Base-by-base conservation (phyloP, 2,888 invertebrate species). In the Podotricha telesiphe region DNA sequence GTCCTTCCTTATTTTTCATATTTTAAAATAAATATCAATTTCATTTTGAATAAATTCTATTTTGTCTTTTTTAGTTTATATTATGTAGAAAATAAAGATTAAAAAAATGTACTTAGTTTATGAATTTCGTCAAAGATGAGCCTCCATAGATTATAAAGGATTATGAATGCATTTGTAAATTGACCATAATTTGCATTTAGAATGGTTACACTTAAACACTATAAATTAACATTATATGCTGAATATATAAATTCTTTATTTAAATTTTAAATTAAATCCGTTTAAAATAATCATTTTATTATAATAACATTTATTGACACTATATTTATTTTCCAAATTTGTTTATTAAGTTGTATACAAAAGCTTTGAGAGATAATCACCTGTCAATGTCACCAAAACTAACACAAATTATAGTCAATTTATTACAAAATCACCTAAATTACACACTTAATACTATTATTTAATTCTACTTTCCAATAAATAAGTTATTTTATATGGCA, bases 401-500 rank as follows among this genome's bases (percentile, higher is more conserved):
- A 22, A 45, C 19, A 42, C 8, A 8, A 20, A n/a, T 22, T 19
- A 34, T 34, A 17, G 47, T 17, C 34, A 48, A 47, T 61, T 28
- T 47, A n/a, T n/a, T 28, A 53, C 13, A 48, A n/a, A 34, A 17
- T 37, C 15, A 11, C 0, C 19, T 45, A 20, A n/a, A 62, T 48
- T 37, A 55, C 5, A 37, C 17, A 10, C 34, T 59, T 45, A 42
- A 45, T n/a, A n/a, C n/a, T 59, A 59, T 42, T 58, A 58, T 22
- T 45, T 40, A 42, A 42, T 40, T 45, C 17, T 59, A 59, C 13
- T n/a, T 51, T 67, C 67, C 69, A 63, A 67, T 69, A 69, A 70
- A 70, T 67, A 70, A 55, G 61, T 65, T 65, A 69, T 10, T 59
- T 40, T 59, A 51, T 59, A 70, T 70, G 69, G 69, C 69, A 70